Evolutionary conservation across 2,113 vertebrate genomes (phyloP).

Genomic region (Phylloscopus trochilus): DNA sequence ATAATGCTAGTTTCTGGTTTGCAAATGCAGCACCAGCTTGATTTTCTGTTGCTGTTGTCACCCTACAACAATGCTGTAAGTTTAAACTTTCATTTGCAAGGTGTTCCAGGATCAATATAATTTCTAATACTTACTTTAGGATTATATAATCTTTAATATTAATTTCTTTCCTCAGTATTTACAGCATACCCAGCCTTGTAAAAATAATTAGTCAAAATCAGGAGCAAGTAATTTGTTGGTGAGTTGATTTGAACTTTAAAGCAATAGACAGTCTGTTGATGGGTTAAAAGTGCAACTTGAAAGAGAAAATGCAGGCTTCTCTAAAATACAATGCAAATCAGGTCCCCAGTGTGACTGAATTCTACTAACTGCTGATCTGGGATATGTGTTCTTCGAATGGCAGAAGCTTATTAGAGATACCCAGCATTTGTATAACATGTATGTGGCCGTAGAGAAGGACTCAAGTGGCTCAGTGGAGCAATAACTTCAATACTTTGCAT

Average conservation of each 20-base stretch:
- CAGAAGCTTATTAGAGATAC: neutral
- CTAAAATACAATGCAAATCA: neutral
- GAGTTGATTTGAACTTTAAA: neutral
- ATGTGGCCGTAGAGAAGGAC: neutral
- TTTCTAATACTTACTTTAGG: neutral
- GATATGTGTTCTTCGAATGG: neutral
- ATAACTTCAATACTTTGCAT: neutral
- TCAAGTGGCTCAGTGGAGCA: neutral
- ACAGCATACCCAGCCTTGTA: neutral
- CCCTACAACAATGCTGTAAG: neutral
- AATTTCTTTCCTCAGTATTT: neutral
- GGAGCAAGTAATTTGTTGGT: neutral
- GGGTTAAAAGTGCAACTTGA: neutral
- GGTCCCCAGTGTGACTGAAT: neutral
- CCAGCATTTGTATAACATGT: fast-evolving
- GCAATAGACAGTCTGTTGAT: neutral
- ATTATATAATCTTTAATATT: neutral
- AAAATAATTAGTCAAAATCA: neutral
- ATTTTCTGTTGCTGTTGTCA: neutral
- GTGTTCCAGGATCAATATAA: neutral
- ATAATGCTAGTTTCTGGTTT: neutral
- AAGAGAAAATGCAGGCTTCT: neutral
- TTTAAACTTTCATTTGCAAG: neutral
- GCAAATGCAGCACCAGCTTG: neutral
- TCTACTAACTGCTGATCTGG: neutral